Percentiles rank a stretch among this genome's conserved stretches.
Evolutionary conservation across 2,113 vertebrate species (phyloP).

Genomic region (Myotis davidii): DNA sequence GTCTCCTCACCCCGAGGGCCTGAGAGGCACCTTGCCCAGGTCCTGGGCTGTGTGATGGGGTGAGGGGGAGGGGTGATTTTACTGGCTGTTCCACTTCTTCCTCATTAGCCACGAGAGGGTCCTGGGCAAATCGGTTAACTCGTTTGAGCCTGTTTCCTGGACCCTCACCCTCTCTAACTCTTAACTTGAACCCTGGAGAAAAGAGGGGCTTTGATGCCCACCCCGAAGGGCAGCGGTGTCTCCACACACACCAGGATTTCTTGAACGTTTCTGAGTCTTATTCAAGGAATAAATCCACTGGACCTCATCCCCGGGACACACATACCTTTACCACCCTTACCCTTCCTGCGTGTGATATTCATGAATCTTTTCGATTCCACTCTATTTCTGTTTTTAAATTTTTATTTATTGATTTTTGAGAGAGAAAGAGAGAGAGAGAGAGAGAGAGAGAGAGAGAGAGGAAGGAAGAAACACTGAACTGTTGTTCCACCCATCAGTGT

Average conservation of each 20-base stretch:
- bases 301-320: background rate
- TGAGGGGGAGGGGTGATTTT: background rate
- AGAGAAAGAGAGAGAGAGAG: too few species aligned
- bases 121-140: background rate
- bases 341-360: background rate
- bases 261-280: background rate
- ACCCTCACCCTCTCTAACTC: background rate
- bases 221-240: background rate
- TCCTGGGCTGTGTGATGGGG: background rate
- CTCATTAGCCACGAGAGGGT: background rate
- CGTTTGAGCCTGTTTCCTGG: background rate
- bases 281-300: background rate
- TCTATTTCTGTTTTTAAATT: background rate
- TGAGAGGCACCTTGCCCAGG: background rate
- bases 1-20: background rate
- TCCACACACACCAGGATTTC: background rate
- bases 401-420: too few species aligned
- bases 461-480: background rate
- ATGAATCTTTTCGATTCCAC: background rate
- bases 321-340: background rate
- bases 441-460: background rate
- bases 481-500: background rate
- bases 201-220: background rate
- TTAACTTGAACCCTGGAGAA: background rate
- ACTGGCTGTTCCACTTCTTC: background rate